Evolutionary conservation across 1,140 invertebrate genomes (phyloP), one percentile per base, ranked within the genome.

Genomic region (Heterodera carotae): DNA sequence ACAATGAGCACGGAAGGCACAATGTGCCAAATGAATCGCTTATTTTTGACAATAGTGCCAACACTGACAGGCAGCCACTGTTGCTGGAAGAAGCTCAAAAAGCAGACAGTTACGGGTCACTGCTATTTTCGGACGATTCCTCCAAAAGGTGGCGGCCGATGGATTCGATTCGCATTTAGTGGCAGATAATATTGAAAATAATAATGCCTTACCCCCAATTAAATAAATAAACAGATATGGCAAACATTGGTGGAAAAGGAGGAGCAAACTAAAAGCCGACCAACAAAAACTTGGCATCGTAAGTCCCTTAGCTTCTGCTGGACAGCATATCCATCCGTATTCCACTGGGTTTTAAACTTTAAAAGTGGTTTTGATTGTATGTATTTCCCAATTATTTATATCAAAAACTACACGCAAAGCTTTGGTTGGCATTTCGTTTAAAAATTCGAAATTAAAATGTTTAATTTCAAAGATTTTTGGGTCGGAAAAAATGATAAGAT

Each of bases 51-150:
- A 22, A 56, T 2, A 56, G 22, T 22, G 18, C 0, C 12, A 56
- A 56, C 18, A 71, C 43, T n/a, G 69, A 71, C 31, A 71, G 6
- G 59, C 69, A 43, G 33, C 33, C 34, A 10, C 33, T 71, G 31
- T 48, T 71, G n/a, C 48, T 48, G 1, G 69, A 71, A 33, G 59
- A 48, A 53, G 48, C 34, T 31, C 34, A 71, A 53, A 71, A 71
- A 25, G 48, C 59, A n/a, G n/a, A n/a, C 29, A 43, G 69, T 8
- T 71, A 71, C 34, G 69, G 69, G 34, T 56, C 69, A 18, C 31
- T 71, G 59, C 22, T 59, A n/a, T 18, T 29, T 71, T 7, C 69
- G 5, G 59, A 33, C 1, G 59, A 71, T 22, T 56, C 48, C 15
- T 56, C n/a, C n/a, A n/a, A n/a, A n/a, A n/a, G n/a, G n/a, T n/a